phyloP scores from a whole-genome alignment of 2,888 invertebrate species.

The Hartigia nigra region DNA sequence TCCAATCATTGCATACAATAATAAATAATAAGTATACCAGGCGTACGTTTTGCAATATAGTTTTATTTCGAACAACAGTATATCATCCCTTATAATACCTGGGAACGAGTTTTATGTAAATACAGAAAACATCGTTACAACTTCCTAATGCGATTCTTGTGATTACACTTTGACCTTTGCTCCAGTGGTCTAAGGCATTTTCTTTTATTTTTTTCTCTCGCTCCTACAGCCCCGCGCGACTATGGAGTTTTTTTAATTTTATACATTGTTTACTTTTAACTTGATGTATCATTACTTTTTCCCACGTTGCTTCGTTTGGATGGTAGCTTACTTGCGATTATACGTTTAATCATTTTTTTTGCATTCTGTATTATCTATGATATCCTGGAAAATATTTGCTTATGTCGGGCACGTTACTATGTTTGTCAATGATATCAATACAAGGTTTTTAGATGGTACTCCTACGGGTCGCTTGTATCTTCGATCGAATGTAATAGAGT shows the following conservation, averaged over 20 bases:
- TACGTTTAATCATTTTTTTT: background rate
- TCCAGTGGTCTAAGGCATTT: background rate
- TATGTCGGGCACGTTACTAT: background rate
- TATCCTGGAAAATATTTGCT: background rate
- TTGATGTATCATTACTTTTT: background rate
- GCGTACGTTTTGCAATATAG: background rate
- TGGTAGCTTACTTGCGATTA: background rate
- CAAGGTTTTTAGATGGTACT: background rate
- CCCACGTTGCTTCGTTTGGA: background rate
- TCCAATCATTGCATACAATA: conserved; percentile 40
- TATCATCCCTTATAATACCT: conserved; percentile 18
- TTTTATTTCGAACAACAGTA: background rate
- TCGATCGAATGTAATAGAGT: background rate
- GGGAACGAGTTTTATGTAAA: conserved; percentile 11
- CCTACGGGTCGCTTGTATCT: background rate
- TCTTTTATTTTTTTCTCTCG: background rate
- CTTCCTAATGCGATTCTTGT: background rate
- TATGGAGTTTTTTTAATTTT: background rate
- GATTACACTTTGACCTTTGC: background rate
- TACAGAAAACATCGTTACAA: conserved; percentile 6
- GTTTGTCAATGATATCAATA: background rate
- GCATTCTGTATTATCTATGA: background rate
- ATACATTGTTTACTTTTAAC: background rate
- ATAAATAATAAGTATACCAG: conserved; percentile 43
- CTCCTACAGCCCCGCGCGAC: background rate